Evolutionary conservation across 2,797 vertebrate genomes (phyloP).

Genomic region (Scomberomorus guttatus): DNA sequence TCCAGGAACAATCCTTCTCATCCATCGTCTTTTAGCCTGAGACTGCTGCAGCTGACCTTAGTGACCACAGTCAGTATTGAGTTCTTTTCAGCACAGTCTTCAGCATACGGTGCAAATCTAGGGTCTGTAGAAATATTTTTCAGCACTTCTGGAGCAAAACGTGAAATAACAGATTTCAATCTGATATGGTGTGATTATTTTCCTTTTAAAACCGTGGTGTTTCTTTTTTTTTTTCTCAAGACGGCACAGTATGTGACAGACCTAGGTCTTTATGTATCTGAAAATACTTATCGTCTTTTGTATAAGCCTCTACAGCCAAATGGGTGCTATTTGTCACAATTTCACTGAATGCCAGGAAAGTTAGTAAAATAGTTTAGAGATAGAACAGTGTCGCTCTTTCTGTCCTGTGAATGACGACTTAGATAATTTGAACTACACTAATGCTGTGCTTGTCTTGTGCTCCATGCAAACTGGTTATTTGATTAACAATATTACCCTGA

Average conservation of each 20-base stretch:
- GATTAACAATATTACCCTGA: neutral
- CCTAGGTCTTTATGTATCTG: neutral
- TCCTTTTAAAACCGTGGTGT: neutral
- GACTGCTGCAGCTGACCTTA: slow-evolving; percentile 10
- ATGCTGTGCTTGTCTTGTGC: no score
- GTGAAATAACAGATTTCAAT: slow-evolving; percentile 34
- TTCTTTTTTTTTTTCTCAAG: neutral
- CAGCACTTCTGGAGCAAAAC: slow-evolving; percentile 19
- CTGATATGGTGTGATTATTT: neutral
- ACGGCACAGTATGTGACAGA: slow-evolving; percentile 19
- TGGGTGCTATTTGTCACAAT: slow-evolving; percentile 24
- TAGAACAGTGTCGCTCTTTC: slow-evolving; percentile 8
- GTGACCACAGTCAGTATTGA: slow-evolving; percentile 20
- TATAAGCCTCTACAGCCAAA: neutral
- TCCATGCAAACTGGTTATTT: neutral
- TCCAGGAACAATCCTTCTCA: no score
- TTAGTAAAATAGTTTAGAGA: slow-evolving; percentile 24
- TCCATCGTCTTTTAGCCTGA: neutral
- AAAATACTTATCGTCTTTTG: slow-evolving; percentile 22
- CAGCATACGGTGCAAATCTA: neutral
- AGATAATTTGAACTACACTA: neutral
- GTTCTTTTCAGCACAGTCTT: slow-evolving; percentile 29
- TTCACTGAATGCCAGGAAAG: slow-evolving; percentile 24
- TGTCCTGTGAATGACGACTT: slow-evolving; percentile 15
- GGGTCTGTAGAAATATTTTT: slow-evolving; percentile 21